Evolutionary conservation across 1,140 invertebrate species (phyloP).

Genomic region (Rhysida immarginata): DNA sequence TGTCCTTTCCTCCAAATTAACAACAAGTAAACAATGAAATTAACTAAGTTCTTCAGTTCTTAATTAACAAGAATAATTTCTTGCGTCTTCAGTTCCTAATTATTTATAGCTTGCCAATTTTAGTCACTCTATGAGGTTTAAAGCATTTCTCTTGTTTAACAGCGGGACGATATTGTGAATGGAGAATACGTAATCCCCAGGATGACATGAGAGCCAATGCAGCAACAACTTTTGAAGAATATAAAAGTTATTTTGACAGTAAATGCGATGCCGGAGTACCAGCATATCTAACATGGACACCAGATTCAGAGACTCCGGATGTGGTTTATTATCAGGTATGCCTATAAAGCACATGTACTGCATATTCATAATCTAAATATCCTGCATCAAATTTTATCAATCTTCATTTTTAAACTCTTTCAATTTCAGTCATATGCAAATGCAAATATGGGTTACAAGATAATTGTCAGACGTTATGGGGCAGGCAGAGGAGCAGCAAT

Average conservation of each 20-base stretch:
- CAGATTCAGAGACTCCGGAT: conserved; percentile 27
- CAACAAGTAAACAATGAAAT: no score
- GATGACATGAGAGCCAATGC: background rate
- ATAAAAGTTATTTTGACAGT: conserved; percentile 11
- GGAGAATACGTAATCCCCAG: background rate
- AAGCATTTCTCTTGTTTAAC: background rate
- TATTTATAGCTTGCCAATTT: no score
- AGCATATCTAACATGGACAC: conserved; percentile 27
- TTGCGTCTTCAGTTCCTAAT: no score
- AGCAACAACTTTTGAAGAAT: conserved; percentile 5
- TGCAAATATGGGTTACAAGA: background rate
- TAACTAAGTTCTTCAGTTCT: no score
- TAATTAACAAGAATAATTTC: no score
- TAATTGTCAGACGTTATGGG: no score
- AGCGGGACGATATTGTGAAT: conserved; percentile 11
- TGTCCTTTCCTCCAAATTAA: no score
- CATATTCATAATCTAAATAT: background rate
- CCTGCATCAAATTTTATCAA: background rate
- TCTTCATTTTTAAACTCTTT: background rate
- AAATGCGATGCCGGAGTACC: conserved; percentile 17
- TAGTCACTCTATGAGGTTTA: no score
- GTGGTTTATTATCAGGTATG: conserved; percentile 25
- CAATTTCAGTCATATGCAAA: background rate
- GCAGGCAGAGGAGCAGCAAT: no score
- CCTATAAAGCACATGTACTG: background rate